Evolutionary conservation across 2,888 invertebrate genomes (phyloP).

Genomic region (Beris morrisii): DNA sequence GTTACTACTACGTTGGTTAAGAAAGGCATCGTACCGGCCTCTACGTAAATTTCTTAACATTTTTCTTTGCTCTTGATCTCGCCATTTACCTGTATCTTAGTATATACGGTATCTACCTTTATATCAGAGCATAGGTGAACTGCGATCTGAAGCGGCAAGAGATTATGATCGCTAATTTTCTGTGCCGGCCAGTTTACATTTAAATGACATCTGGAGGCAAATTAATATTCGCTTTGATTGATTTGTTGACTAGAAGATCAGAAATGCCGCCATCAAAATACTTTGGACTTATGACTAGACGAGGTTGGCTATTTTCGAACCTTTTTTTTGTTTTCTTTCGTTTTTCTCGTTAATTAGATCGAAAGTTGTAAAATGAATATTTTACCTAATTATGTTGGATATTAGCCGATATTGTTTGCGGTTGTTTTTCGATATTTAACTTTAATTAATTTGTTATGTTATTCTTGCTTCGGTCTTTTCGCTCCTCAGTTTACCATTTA

Average conservation of each 20-base stretch:
- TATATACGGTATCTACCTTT: too few species aligned
- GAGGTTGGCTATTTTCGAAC: conserved; percentile 22
- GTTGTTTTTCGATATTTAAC: too few species aligned
- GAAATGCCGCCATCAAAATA: conserved; percentile 24
- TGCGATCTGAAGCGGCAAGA: too few species aligned
- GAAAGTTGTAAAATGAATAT: conserved; percentile 1
- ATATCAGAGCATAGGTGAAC: too few species aligned
- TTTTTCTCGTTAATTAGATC: conserved; percentile 22
- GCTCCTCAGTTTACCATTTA: too few species aligned
- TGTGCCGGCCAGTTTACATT: conserved; percentile 24
- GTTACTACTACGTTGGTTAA: too few species aligned
- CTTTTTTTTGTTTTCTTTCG: not conserved
- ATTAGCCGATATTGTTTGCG: too few species aligned
- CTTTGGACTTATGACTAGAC: conserved; percentile 15
- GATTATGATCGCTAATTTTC: conserved; percentile 21
- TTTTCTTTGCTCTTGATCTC: not conserved
- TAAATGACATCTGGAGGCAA: conserved; percentile 24
- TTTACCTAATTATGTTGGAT: too few species aligned
- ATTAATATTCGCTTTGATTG: conserved; percentile 31
- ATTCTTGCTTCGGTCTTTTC: too few species aligned
- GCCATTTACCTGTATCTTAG: not conserved
- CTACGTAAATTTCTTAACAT: not conserved
- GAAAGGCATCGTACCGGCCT: too few species aligned
- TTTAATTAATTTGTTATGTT: too few species aligned
- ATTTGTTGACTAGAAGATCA: conserved; percentile 30